Evolutionary conservation across 2,797 vertebrate species (phyloP).

Genomic region (Gymnoscopelus microlampas): DNA sequence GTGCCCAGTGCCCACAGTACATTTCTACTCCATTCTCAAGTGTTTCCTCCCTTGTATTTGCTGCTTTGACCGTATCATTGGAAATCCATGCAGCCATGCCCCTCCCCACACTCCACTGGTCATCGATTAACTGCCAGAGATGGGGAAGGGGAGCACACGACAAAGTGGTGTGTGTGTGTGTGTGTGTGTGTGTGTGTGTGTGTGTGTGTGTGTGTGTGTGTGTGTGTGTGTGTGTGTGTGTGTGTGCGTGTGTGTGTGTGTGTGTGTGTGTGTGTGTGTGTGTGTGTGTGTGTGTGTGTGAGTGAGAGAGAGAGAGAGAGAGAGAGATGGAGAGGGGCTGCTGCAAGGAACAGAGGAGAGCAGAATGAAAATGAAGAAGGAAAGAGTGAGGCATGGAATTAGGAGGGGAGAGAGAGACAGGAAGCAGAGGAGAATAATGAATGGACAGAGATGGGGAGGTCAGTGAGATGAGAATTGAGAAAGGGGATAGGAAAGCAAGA

Average conservation of each 20-base stretch:
- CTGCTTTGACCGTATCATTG: slow-evolving; percentile 49
- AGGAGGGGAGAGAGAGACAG: slow-evolving; percentile 55
- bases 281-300: neutral
- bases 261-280: slow-evolving; percentile 7
- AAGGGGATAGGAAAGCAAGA: neutral
- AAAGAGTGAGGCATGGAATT: slow-evolving; percentile 24
- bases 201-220: slow-evolving; percentile 1
- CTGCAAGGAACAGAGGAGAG: neutral
- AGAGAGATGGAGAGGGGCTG: neutral
- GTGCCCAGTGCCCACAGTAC: neutral
- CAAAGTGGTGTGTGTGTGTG: neutral
- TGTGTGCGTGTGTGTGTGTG: neutral
- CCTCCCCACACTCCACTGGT: slow-evolving; percentile 45
- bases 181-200: slow-evolving; percentile 4
- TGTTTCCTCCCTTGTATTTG: slow-evolving; percentile 14
- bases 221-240: slow-evolving; percentile 1
- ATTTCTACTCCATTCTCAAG: no score
- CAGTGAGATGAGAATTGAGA: no score
- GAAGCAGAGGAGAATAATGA: neutral
- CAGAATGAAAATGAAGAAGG: neutral
- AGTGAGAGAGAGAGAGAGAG: neutral
- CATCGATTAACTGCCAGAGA: slow-evolving; percentile 71
- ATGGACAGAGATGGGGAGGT: slow-evolving; percentile 11
- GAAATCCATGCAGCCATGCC: slow-evolving; percentile 59
- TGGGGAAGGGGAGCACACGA: neutral